Evolutionary conservation across 1,140 invertebrate species (phyloP).

Genomic region (Bursaphelenchus mucronatus): DNA sequence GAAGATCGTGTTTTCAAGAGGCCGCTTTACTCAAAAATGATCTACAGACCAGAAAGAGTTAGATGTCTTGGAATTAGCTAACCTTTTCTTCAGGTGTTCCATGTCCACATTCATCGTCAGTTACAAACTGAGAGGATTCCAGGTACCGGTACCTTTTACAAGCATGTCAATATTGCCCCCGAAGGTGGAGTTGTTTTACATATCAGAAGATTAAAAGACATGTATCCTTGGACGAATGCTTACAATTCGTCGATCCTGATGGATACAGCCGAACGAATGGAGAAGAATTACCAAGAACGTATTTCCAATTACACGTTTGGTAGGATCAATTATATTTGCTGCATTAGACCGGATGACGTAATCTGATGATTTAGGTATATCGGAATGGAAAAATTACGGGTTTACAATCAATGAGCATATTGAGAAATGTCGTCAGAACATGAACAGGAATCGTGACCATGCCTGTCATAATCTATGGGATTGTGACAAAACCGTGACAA

Average conservation of each 20-base stretch:
- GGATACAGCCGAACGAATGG: conserved; percentile 9
- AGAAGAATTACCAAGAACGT: neutral
- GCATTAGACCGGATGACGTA: neutral
- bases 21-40: conserved; percentile 26
- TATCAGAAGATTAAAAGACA: conserved; percentile 15
- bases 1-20: conserved; percentile 29
- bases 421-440: conserved; percentile 14
- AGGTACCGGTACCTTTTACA: conserved; percentile 13
- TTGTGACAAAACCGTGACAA: conserved; percentile 1
- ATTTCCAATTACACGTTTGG: conserved; percentile 11
- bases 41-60: conserved; percentile 28
- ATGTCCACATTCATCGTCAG: conserved; percentile 20
- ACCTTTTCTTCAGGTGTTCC: conserved; percentile 11
- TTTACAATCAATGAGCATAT: conserved; percentile 15
- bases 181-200: conserved; percentile 23
- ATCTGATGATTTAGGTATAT: conserved; percentile 4
- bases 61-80: neutral
- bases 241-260: conserved; percentile 10
- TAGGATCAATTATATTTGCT: neutral
- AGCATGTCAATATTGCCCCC: conserved; percentile 21
- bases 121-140: conserved; percentile 14
- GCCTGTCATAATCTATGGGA: conserved; percentile 16
- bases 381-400: conserved; percentile 18
- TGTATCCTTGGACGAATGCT: conserved; percentile 15
- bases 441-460: conserved; percentile 13